A percentile compares a stretch with the other conserved stretches of the same genome.
Evolutionary conservation across 2,113 vertebrate genomes (phyloP).

Genomic region (Phrynosoma platyrhinos): DNA sequence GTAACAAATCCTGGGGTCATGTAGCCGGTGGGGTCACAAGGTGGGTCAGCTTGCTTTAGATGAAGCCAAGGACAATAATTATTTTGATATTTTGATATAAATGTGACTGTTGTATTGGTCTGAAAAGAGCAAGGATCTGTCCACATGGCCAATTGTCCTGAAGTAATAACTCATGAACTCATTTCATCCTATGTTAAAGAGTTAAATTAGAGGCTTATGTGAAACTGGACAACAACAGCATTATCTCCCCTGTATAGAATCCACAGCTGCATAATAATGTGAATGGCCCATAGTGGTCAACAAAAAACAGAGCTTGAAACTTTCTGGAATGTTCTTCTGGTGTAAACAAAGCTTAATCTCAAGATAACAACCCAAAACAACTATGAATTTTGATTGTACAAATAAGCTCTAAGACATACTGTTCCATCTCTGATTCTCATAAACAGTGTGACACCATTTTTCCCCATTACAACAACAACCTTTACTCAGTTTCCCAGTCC

Average conservation of each 20-base stretch:
- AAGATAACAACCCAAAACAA: not conserved
- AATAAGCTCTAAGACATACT: not conserved
- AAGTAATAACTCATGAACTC: not conserved
- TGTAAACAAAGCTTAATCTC: conserved; percentile 3
- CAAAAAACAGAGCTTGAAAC: not conserved
- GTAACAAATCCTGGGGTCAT: too few relatives aligned
- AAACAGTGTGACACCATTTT: too few relatives aligned
- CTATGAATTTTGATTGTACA: not conserved
- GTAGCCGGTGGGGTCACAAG: too few relatives aligned
- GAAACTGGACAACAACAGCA: not conserved
- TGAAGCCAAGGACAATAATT: not conserved
- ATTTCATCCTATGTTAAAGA: not conserved
- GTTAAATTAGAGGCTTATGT: not conserved
- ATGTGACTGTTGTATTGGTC: not conserved
- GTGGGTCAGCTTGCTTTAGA: not conserved
- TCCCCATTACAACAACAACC: too few relatives aligned
- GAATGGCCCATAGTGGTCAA: not conserved
- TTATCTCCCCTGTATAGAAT: not conserved
- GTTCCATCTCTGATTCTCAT: too few relatives aligned
- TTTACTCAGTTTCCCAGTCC: too few relatives aligned
- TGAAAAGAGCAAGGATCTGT: not conserved
- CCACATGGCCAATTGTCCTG: not conserved
- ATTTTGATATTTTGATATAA: not conserved
- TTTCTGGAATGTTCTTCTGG: not conserved
- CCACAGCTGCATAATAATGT: not conserved